Base-by-base conservation (phyloP, 1,140 invertebrate species). In the Achroia grisella region DNA sequence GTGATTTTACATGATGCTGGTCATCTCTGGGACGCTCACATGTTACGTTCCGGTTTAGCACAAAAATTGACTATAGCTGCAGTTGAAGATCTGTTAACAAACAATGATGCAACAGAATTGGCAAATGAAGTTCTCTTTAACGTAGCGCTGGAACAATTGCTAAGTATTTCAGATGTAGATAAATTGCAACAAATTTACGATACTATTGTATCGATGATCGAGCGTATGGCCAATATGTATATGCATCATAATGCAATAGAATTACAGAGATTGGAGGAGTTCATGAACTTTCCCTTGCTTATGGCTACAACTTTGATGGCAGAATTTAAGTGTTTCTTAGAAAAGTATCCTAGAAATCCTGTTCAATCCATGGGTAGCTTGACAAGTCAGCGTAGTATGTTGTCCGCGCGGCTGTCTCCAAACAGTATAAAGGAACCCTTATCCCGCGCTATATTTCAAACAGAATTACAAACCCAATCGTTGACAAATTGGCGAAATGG, bases 401-500 rank as follows among this genome's bases (percentile, higher is more conserved):
- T 9, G 28, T 45, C 56, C 9, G 40, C 43, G 6, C 2, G 32
- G 17, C 30, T 14, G 2, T 9, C 35, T 2, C 8, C 29, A 8
- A 37, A 14, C 29, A 15, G 1, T 27, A 8, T 61, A 15, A 35
- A 17, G 8, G 53, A 45, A 14, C 53, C 67, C 10, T 34, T 79
- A 15, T 50, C 63, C 2, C 63, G 62, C 27, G 62, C 57, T 0
- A 57, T 80, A 36, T 57, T 69, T 5, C 60, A 73, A 56, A 71
- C 68, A 5, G 62, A 72, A 40, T 36, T 75, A 6, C 69, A 83
- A 54, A 62, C 70, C 36, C 4, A 62, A 17, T 52, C 66, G 8
- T 39, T 80, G n/a, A 45, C 43, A 37, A 75, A 77, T 40, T 77
- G 71, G 69, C 68, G 48, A 46, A 80, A 80, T 44, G 68, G 67